These are phyloP conservation scores for Cololabis saira DNA, from an alignment of 2,113 vertebrate species.

Conservation along the genomic window DNA sequence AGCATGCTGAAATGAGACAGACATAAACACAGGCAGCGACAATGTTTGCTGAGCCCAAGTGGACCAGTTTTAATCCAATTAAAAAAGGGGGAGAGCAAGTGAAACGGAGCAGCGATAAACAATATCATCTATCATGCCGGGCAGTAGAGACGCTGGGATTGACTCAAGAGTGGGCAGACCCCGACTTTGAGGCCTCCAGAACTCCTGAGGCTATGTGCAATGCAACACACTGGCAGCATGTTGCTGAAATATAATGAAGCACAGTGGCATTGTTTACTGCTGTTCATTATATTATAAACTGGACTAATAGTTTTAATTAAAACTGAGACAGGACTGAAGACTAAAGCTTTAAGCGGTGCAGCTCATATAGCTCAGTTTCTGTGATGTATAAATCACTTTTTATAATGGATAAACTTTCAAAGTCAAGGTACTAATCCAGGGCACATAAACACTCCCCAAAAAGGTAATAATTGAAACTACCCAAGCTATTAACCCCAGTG, in stretches of 20 bases:
- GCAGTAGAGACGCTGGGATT: conserved; percentile 41
- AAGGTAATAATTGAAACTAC: conserved; percentile 4
- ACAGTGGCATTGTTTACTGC: conserved; percentile 4
- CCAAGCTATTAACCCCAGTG: too few species aligned
- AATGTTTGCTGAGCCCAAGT: conserved; percentile 52
- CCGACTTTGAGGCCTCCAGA: conserved; percentile 28
- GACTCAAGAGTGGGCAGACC: conserved; percentile 32
- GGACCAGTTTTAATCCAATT: conserved; percentile 73
- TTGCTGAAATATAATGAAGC: background rate
- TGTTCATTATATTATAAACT: conserved; percentile 5
- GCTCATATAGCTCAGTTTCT: background rate
- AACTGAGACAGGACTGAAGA: background rate
- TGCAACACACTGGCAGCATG: background rate
- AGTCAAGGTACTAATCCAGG: conserved; percentile 8
- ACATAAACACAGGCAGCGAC: conserved; percentile 52
- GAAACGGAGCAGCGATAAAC: conserved; percentile 54
- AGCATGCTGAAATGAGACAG: conserved; percentile 52
- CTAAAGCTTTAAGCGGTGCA: background rate
- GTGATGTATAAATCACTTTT: conserved; percentile 6
- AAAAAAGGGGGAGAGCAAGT: conserved; percentile 54
- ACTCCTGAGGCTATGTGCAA: conserved; percentile 12
- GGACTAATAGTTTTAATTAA: conserved; percentile 5
- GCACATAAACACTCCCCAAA: conserved; percentile 40
- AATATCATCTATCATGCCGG: conserved; percentile 64
- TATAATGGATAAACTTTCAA: conserved; percentile 13